Percentiles rank a stretch among this genome's conserved stretches.
Evolutionary conservation across 2,888 invertebrate species (phyloP).

Genomic region (Rhopalosiphum nymphaeae): DNA sequence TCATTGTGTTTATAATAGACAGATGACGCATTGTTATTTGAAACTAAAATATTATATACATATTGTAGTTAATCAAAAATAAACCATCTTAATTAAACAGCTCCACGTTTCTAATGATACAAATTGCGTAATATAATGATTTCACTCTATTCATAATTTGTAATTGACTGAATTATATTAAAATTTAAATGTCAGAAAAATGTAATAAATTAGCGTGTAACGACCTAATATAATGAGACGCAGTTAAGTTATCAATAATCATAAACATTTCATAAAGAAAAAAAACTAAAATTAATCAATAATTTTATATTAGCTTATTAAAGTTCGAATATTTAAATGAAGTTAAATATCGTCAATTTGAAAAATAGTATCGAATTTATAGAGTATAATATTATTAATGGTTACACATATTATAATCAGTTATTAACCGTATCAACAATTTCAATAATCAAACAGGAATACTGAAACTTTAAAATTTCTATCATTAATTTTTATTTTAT

Average conservation of each 20-base stretch:
- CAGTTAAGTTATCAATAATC: not conserved
- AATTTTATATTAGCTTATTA: not conserved
- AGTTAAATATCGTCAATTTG: not conserved
- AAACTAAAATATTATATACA: not conserved
- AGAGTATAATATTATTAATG: not conserved
- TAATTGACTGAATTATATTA: not conserved
- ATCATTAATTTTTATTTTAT: not conserved
- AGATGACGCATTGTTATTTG: not conserved
- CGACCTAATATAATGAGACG: not conserved
- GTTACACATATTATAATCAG: not conserved
- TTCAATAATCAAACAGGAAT: not conserved
- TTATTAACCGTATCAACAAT: not conserved
- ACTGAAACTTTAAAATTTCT: not conserved
- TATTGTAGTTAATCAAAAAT: not conserved
- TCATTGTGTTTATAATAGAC: constrained; percentile 20
- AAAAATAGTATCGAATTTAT: not conserved
- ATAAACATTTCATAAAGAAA: not conserved
- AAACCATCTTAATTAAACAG: constrained; percentile 5
- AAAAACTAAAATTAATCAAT: not conserved
- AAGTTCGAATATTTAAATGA: not conserved
- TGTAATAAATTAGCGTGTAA: not conserved
- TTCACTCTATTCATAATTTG: not conserved
- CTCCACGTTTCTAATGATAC: not conserved
- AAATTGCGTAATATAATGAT: not conserved
- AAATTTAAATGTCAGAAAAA: not conserved